Conservation (phyloP, 2,113 vertebrate species). For the Acrocephalus kingi region DNA sequence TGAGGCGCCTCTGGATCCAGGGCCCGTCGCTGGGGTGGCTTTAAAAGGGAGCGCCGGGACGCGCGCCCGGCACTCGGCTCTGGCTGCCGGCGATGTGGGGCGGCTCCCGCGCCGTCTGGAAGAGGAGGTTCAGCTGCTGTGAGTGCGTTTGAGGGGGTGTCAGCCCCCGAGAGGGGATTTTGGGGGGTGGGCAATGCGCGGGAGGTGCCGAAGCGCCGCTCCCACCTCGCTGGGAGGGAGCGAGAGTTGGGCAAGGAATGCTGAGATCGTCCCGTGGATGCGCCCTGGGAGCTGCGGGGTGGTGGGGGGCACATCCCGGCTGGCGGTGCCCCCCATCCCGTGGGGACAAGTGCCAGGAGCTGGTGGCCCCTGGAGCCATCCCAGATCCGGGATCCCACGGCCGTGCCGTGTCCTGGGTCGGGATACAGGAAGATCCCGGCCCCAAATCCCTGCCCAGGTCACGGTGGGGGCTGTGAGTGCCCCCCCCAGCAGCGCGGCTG, state of each 20-base stretch:
- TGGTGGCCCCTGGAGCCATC: background rate
- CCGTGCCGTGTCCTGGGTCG: rapidly evolving
- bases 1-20: constrained; percentile 22
- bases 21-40: background rate
- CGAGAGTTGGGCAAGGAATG: rapidly evolving
- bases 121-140: constrained; percentile 51
- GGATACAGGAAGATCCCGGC: rapidly evolving
- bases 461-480: background rate
- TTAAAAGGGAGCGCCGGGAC: constrained; percentile 24
- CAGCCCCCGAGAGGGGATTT: rapidly evolving
- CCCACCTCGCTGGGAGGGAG: background rate
- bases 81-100: constrained; percentile 34
- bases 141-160: background rate
- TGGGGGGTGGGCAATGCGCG: background rate
- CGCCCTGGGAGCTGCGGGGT: background rate
- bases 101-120: constrained; percentile 24
- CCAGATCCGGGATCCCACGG: rapidly evolving
- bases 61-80: background rate
- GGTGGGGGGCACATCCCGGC: background rate
- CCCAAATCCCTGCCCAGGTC: rapidly evolving
- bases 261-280: rapidly evolving
- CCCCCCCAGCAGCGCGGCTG: background rate
- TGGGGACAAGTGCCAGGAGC: rapidly evolving
- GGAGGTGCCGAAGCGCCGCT: background rate
- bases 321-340: rapidly evolving